Evolutionary conservation across 1,140 invertebrate species (phyloP).

Genomic region (Tetramorium parvispinum): DNA sequence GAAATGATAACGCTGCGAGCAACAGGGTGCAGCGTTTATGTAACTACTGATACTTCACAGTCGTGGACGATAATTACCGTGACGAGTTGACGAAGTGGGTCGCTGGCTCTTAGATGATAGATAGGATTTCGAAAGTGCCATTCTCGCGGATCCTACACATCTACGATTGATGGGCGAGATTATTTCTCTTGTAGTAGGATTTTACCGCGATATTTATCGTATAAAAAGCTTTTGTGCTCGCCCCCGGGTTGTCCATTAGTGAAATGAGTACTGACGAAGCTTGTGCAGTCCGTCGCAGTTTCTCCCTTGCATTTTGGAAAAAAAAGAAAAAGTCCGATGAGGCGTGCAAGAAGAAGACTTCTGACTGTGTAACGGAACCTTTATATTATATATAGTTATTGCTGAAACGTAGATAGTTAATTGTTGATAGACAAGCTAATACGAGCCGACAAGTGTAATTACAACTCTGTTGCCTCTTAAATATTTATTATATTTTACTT

Average conservation of each 20-base stretch:
- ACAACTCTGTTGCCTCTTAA: not conserved
- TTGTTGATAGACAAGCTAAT: not conserved
- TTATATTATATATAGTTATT: not conserved
- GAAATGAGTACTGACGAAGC: constrained; percentile 18
- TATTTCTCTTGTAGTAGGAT: not conserved
- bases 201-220: constrained; percentile 38
- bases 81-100: constrained; percentile 12
- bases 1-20: not conserved
- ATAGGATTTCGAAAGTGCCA: constrained; percentile 24
- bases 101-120: constrained; percentile 20
- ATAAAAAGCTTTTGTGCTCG: constrained; percentile 38
- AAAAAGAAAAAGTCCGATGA: constrained; percentile 20
- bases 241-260: not conserved
- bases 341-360: not conserved
- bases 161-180: not conserved
- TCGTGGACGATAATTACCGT: constrained; percentile 52
- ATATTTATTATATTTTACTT: not conserved
- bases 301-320: constrained; percentile 30
- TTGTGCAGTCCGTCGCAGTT: not conserved
- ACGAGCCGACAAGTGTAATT: not conserved
- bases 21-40: not conserved
- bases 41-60: not conserved
- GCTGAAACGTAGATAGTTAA: not conserved
- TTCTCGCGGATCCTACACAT: not conserved
- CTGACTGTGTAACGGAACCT: not conserved